phyloP scores from a whole-genome alignment of 1,140 invertebrate genomes.

The Samia ricini region DNA sequence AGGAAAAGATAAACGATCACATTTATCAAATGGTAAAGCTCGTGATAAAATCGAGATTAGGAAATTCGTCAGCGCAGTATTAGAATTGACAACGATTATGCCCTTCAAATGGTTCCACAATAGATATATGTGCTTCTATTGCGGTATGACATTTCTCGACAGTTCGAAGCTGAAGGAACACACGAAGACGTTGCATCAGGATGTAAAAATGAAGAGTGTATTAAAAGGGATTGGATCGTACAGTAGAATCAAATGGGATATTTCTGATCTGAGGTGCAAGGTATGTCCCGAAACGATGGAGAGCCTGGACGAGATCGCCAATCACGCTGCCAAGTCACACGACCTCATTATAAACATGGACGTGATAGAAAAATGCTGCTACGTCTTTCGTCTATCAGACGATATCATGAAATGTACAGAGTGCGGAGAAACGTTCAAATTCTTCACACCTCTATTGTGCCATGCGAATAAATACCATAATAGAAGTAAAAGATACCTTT shows the following conservation, averaged over 20 bases:
- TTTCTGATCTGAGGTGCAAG: constrained; percentile 23
- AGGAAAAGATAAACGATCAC: constrained; percentile 6
- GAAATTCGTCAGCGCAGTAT: background rate
- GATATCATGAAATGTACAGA: constrained; percentile 26
- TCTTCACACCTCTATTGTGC: constrained; percentile 22
- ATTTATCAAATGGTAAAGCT: background rate
- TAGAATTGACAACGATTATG: constrained; percentile 17
- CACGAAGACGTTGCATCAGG: constrained; percentile 8
- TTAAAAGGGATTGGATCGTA: constrained; percentile 2
- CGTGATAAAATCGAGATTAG: constrained; percentile 1
- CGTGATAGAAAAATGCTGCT: background rate
- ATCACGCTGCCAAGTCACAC: constrained; percentile 17
- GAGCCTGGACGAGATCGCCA: constrained; percentile 18
- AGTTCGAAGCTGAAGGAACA: constrained; percentile 18
- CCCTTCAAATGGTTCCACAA: constrained; percentile 25
- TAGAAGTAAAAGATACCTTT: constrained; percentile 15
- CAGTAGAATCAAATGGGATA: constrained; percentile 25
- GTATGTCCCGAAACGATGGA: constrained; percentile 14
- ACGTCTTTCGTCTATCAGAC: constrained; percentile 22
- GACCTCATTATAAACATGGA: constrained; percentile 17
- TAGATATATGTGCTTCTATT: constrained; percentile 27
- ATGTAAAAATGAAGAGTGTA: constrained; percentile 6
- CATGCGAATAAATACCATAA: constrained; percentile 29
- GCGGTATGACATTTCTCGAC: constrained; percentile 5
- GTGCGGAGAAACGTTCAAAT: constrained; percentile 25